Conservation (phyloP, 2,113 vertebrate genomes). For the Aythya baeri region DNA sequence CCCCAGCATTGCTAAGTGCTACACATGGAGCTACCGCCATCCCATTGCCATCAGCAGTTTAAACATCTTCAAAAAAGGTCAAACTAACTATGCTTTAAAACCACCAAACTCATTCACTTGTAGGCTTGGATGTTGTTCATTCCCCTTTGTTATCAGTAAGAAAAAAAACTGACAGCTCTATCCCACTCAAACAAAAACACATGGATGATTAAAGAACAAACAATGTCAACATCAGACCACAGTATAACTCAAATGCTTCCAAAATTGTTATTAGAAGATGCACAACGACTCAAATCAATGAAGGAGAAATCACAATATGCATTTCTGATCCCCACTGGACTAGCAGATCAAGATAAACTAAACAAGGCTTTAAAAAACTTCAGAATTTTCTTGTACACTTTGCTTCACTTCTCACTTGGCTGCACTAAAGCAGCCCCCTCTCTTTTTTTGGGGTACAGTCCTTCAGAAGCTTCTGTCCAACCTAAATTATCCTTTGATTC, state of each 20-base stretch:
- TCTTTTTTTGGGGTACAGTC: background rate
- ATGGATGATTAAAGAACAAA: background rate
- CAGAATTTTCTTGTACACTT: background rate
- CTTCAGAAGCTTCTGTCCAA: background rate
- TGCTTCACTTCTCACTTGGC: background rate
- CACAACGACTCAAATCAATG: background rate
- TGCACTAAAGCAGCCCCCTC: background rate
- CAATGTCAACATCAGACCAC: background rate
- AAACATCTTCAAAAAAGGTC: slow-evolving; percentile 21
- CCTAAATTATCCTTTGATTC: background rate
- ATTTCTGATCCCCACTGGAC: background rate
- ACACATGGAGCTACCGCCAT: background rate
- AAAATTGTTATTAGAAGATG: background rate
- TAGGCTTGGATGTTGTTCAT: background rate
- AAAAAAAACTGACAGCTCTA: background rate
- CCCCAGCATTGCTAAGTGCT: background rate
- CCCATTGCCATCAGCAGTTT: slow-evolving; percentile 24
- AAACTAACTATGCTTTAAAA: background rate
- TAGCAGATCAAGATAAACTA: background rate
- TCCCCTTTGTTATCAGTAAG: background rate
- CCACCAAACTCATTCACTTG: background rate
- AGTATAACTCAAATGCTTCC: background rate
- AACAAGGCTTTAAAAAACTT: background rate
- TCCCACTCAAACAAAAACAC: background rate
- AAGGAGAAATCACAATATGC: background rate